Base-by-base conservation (phyloP, 2,113 vertebrate species). In the Aegithalos caudatus region DNA sequence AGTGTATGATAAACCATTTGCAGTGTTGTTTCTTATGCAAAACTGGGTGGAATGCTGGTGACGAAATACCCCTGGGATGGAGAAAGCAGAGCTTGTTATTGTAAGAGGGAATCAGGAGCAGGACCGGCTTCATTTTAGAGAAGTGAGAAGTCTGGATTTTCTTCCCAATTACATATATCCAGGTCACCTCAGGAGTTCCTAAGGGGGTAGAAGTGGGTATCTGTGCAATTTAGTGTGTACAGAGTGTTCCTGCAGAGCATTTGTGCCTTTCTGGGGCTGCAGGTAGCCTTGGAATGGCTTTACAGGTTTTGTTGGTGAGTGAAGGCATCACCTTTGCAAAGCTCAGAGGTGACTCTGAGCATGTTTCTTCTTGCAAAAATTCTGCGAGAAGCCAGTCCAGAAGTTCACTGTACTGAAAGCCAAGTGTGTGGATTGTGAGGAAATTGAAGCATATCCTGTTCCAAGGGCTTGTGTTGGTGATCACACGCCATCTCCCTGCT, bases 51-150 rank as follows among this genome's bases (percentile, higher is more conserved):
- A 89, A 94, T 86, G 72, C 70, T 90, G 65, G n/a, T 95, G 94
- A 96, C 21, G 86, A 96, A 96, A 96, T 94, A 90, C 93, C 53
- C 79, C 72, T 60, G 96, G 93, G 93, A 94, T n/a, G 33, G 74
- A 58, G 82, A 95, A 92, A 81, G 44, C 72, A 37, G 64, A 86
- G 82, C 67, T 96, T 91, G 73, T 88, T 96, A 7, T 89, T 91
- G 50, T 82, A 51, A 50, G 57, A 90, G 50, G 37, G 33, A 83
- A 45, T 28, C 50, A 79, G 85, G 28, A 80, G 67, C 38, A 57
- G 78, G 57, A 31, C 31, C 0, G 1, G 27, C 38, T 94, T 86
- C 0, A 0, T 77, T 74, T 73, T 6, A 14, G 44, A 56, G n/a
- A 69, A 78, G 64, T 66, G 42, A 82, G 73, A 83, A 83, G 45